phyloP scores from a whole-genome alignment of 2,888 invertebrate genomes.

The Vanessa cardui region DNA sequence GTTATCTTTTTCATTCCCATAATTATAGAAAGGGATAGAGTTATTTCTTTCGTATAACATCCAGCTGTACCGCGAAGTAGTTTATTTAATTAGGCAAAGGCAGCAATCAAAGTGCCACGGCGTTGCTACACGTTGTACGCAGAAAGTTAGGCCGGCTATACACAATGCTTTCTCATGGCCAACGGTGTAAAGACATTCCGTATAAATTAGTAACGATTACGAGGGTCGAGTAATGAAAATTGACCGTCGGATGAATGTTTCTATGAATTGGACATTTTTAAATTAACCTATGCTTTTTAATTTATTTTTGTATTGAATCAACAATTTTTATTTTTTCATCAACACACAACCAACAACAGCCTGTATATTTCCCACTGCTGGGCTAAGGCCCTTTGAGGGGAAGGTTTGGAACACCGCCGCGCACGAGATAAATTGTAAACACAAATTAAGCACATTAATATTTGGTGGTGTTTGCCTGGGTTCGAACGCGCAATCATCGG shows the following conservation, averaged over 20 bases:
- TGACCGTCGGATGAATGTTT: neutral
- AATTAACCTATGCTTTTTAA: neutral
- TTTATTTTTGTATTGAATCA: neutral
- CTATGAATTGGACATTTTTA: constrained; percentile 7
- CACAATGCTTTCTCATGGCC: constrained; percentile 15
- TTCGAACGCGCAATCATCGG: too few relatives aligned
- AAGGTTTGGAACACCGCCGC: too few relatives aligned
- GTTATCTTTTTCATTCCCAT: constrained; percentile 27
- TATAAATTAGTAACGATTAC: constrained; percentile 6
- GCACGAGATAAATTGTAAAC: too few relatives aligned
- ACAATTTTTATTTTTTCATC: neutral
- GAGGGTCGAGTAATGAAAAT: neutral
- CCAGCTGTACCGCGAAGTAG: constrained; percentile 59
- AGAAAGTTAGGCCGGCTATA: constrained; percentile 33
- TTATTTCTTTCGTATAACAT: constrained; percentile 21
- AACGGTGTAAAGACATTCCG: neutral
- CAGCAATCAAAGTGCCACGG: constrained; percentile 61
- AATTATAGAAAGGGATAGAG: constrained; percentile 38
- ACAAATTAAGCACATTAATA: too few relatives aligned
- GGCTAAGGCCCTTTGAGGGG: too few relatives aligned
- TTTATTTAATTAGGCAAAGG: constrained; percentile 72
- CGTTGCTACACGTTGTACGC: constrained; percentile 33
- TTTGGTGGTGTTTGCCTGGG: too few relatives aligned
- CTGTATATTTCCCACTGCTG: too few relatives aligned
- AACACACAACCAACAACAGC: too few relatives aligned